Conservation (phyloP, 2,888 invertebrate species). For the Caenorhabditis sulstoni region DNA sequence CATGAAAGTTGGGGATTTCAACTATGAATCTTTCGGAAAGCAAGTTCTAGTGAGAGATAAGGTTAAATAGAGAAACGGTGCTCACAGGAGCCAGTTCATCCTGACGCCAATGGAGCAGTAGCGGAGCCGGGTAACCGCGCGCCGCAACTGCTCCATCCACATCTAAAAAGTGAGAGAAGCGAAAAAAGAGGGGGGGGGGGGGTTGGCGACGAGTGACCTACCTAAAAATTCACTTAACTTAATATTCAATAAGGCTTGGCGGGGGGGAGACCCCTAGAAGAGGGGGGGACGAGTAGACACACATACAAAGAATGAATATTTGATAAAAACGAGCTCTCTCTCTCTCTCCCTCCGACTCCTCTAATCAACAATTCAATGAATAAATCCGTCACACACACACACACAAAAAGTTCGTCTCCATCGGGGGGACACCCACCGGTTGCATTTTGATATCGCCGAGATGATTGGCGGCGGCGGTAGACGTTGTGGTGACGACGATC, state of each 20-base stretch:
- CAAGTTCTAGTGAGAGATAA: too few species aligned
- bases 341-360: too few species aligned
- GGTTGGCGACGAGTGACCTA: constrained; percentile 33
- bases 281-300: constrained; percentile 32
- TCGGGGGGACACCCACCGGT: constrained; percentile 48
- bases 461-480: not conserved
- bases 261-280: constrained; percentile 19
- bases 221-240: constrained; percentile 62
- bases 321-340: constrained; percentile 62
- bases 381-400: constrained; percentile 34
- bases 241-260: constrained; percentile 59
- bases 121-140: too few species aligned
- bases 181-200: not conserved
- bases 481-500: constrained; percentile 22
- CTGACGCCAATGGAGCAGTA: too few species aligned
- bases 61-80: too few species aligned
- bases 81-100: too few species aligned
- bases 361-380: constrained; percentile 63
- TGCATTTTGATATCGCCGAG: constrained; percentile 34
- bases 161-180: not conserved
- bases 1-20: too few species aligned
- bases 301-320: constrained; percentile 62
- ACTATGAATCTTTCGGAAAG: too few species aligned
- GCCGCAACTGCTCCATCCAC: too few species aligned
- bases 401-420: too few species aligned